These are phyloP conservation scores for Apocheima hispidaria DNA, from an alignment of 2,888 invertebrate genomes.

Conservation along the genomic window DNA sequence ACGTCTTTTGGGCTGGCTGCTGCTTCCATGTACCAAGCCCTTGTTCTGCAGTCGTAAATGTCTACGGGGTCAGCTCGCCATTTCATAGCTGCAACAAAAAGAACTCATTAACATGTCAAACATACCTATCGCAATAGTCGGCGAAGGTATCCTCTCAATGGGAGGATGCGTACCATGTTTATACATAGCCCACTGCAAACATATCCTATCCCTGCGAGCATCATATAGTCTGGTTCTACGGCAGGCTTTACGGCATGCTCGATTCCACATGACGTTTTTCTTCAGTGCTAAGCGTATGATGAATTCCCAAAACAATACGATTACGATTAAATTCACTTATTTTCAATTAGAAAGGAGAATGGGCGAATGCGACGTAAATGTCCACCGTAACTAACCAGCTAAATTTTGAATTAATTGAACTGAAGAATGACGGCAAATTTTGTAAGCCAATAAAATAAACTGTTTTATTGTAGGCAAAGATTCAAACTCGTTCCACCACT, in stretches of 20 bases:
- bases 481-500: no score
- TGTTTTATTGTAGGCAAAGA: no score
- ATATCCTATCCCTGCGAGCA: conserved; percentile 33
- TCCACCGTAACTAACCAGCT: no score
- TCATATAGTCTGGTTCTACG: conserved; percentile 33
- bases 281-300: conserved; percentile 32
- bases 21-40: conserved; percentile 99
- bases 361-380: no score
- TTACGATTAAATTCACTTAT: conserved; percentile 7
- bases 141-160: conserved; percentile 19
- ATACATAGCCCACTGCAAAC: conserved; percentile 36
- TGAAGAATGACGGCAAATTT: no score
- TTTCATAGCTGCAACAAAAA: conserved; percentile 87
- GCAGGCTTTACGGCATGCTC: conserved; percentile 30
- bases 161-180: conserved; percentile 32
- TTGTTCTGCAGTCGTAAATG: conserved; percentile 97
- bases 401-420: no score
- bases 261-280: conserved; percentile 31
- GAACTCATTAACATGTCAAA: background rate
- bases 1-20: conserved; percentile 99
- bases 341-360: no score
- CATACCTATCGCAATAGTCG: background rate
- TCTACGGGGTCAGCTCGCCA: conserved; percentile 94
- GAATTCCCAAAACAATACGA: conserved; percentile 29
- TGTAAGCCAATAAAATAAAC: no score